phyloP scores from a whole-genome alignment of 2,888 invertebrate species.

The Pegoplata infirma region DNA sequence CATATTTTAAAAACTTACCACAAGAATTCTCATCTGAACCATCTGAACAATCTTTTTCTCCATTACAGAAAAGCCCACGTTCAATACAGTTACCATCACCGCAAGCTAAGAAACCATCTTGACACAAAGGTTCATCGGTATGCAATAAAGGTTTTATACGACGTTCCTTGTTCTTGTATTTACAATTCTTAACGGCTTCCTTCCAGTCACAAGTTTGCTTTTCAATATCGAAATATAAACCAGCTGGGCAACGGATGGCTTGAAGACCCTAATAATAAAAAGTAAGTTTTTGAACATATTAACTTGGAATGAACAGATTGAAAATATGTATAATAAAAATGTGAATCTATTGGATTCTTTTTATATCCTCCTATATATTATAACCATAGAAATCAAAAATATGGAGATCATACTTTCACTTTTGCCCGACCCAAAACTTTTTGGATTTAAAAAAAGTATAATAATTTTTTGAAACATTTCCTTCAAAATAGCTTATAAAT shows the following conservation, averaged over 20 bases:
- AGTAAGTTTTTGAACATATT: background rate
- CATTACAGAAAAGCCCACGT: conserved; percentile 94
- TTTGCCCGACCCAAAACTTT: too few relatives aligned
- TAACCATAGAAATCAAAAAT: too few relatives aligned
- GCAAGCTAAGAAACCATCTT: conserved; percentile 91
- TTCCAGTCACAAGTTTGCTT: conserved; percentile 98
- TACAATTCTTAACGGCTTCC: conserved; percentile 95
- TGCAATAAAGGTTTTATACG: conserved; percentile 91
- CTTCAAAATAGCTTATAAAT: too few relatives aligned
- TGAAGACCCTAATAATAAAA: conserved; percentile 85
- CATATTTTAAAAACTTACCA: conserved; percentile 87
- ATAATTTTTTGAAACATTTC: too few relatives aligned
- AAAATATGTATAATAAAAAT: too few relatives aligned
- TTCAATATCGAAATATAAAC: conserved; percentile 94
- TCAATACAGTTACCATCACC: conserved; percentile 93
- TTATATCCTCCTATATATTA: too few relatives aligned
- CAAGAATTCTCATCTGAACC: conserved; percentile 95
- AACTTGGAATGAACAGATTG: too few relatives aligned
- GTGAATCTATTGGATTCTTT: too few relatives aligned
- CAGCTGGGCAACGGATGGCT: conserved; percentile 95
- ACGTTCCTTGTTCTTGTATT: conserved; percentile 91
- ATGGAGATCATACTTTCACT: too few relatives aligned
- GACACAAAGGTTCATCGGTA: conserved; percentile 94
- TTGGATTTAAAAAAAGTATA: too few relatives aligned
- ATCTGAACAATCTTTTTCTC: conserved; percentile 92